These are phyloP conservation scores for Bradysia coprophila DNA, from an alignment of 1,140 invertebrate species.

Conservation along the genomic window DNA sequence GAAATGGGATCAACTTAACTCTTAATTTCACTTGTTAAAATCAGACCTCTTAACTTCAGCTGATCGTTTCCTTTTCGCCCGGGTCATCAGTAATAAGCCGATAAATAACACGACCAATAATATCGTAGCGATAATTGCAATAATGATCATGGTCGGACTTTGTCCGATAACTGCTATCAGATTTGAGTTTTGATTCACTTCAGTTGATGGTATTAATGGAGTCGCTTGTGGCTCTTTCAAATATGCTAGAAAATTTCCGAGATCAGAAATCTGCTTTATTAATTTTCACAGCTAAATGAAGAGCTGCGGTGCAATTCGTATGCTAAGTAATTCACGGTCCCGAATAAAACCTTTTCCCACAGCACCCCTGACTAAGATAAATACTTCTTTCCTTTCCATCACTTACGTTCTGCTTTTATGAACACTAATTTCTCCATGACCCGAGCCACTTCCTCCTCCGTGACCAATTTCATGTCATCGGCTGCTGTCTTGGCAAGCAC, in stretches of 20 bases:
- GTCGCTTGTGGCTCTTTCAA: slow-evolving; percentile 36
- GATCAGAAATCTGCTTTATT: too few species aligned
- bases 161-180: slow-evolving; percentile 33
- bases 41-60: slow-evolving; percentile 15
- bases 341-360: too few species aligned
- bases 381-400: slow-evolving; percentile 1
- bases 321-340: too few species aligned
- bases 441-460: slow-evolving; percentile 49
- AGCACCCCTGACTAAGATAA: slow-evolving; percentile 4
- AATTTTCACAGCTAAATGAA: too few species aligned
- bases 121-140: slow-evolving; percentile 32
- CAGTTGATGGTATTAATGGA: slow-evolving; percentile 39
- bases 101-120: slow-evolving; percentile 40
- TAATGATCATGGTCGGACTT: slow-evolving; percentile 17
- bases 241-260: slow-evolving; percentile 46
- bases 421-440: slow-evolving; percentile 55
- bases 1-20: slow-evolving; percentile 11
- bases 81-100: slow-evolving; percentile 33
- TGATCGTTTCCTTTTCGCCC: slow-evolving; percentile 34
- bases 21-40: slow-evolving; percentile 13
- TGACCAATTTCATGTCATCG: slow-evolving; percentile 55
- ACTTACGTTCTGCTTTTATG: slow-evolving; percentile 63
- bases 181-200: slow-evolving; percentile 33
- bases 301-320: too few species aligned
- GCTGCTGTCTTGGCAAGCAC: slow-evolving; percentile 58